phyloP scores from a whole-genome alignment of 1,140 invertebrate genomes.

The Littorina saxatilis region DNA sequence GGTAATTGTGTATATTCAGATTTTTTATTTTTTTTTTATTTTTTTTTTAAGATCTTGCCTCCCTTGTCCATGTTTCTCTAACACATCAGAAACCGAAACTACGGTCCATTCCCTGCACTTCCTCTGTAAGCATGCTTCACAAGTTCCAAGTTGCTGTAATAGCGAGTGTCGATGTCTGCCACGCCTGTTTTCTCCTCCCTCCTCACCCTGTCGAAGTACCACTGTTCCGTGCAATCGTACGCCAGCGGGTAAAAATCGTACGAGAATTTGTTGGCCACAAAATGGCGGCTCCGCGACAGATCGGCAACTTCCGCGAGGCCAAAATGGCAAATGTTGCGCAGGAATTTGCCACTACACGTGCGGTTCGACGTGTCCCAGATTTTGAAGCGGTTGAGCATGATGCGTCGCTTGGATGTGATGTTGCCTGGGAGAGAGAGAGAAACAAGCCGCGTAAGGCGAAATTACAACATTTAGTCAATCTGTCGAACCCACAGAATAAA shows the following conservation, averaged over 20 bases:
- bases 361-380: conserved; percentile 45
- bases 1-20: too few relatives aligned
- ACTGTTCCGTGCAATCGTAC: conserved; percentile 34
- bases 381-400: conserved; percentile 55
- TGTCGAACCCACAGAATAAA: too few relatives aligned
- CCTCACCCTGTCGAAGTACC: conserved; percentile 14
- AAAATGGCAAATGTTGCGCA: conserved; percentile 62
- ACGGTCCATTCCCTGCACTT: too few relatives aligned
- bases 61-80: too few relatives aligned
- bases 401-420: background rate
- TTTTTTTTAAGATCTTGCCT: too few relatives aligned
- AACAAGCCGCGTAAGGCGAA: too few relatives aligned
- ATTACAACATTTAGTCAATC: too few relatives aligned
- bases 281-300: background rate
- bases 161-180: conserved; percentile 20
- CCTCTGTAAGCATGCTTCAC: conserved; percentile 5
- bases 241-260: conserved; percentile 12
- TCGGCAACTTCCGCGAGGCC: conserved; percentile 57
- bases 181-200: background rate
- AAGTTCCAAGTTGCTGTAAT: conserved; percentile 42
- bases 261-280: conserved; percentile 41
- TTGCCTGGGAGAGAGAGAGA: background rate
- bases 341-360: conserved; percentile 47
- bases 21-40: too few relatives aligned
- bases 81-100: too few relatives aligned